Conservation (phyloP, 2,797 vertebrate genomes). For the Amazonetta brasiliensis region DNA sequence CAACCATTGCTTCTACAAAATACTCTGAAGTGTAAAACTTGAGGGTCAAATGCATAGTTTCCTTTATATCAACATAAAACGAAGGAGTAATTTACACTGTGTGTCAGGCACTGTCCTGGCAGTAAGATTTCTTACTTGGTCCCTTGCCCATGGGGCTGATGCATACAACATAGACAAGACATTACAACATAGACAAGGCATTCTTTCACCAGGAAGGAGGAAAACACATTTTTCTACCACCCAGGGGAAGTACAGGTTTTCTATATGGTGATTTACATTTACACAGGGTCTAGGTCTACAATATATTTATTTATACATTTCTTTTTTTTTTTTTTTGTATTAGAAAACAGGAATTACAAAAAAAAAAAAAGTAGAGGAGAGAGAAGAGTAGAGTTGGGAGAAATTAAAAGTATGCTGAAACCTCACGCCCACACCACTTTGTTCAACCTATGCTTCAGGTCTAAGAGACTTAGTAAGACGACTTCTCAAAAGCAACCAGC, state of each 20-base stretch:
- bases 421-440: background rate
- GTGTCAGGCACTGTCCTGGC: background rate
- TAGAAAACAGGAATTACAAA: background rate
- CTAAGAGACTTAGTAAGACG: background rate
- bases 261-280: background rate
- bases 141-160: background rate
- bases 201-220: background rate
- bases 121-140: background rate
- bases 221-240: background rate
- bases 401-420: background rate
- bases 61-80: background rate
- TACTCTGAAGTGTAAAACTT: background rate
- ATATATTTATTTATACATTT: background rate
- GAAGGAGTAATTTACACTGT: background rate
- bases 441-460: background rate
- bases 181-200: background rate
- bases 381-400: background rate
- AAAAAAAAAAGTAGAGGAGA: background rate
- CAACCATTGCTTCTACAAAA: background rate
- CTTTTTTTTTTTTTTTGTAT: background rate
- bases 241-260: background rate
- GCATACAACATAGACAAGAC: background rate
- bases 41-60: background rate
- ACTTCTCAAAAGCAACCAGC: background rate
- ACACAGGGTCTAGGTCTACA: background rate